Percentiles rank a stretch among this genome's conserved stretches.
phyloP scores from a whole-genome alignment of 2,797 vertebrate genomes.

The Falco concolor region DNA sequence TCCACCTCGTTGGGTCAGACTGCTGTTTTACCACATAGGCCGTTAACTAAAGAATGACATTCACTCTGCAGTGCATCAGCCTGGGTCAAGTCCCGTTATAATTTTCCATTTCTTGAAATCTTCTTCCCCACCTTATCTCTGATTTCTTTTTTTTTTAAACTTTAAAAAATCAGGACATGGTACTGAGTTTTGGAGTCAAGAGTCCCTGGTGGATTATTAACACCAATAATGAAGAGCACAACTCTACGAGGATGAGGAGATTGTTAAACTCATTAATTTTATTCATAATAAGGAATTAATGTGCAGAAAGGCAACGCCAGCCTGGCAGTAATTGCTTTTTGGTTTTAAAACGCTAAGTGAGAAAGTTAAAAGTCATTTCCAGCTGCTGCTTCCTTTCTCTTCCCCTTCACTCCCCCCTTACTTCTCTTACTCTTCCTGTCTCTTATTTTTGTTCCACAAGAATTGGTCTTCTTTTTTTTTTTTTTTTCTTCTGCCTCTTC shows the following conservation, averaged over 20 bases:
- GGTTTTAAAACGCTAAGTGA: conserved; percentile 3
- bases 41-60: not conserved
- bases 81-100: not conserved
- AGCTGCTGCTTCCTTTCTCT: not conserved
- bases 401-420: not conserved
- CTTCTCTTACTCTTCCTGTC: not conserved
- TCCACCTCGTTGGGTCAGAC: not conserved
- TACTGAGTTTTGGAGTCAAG: not conserved
- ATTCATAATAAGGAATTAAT: conserved; percentile 70
- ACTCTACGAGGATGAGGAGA: conserved; percentile 51
- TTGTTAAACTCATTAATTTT: conserved; percentile 71
- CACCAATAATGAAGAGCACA: conserved; percentile 56
- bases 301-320: conserved; percentile 39
- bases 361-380: conserved; percentile 25
- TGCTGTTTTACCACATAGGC: not conserved
- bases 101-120: not conserved
- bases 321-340: conserved; percentile 50
- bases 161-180: not conserved
- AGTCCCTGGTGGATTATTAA: conserved; percentile 34
- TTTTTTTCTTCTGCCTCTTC: not conserved
- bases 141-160: not conserved
- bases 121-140: not conserved
- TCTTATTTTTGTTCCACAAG: not conserved
- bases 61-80: not conserved
- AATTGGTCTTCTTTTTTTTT: not conserved